Evolutionary conservation across 1,140 invertebrate genomes (phyloP).

Genomic region (Micrasema longulum): DNA sequence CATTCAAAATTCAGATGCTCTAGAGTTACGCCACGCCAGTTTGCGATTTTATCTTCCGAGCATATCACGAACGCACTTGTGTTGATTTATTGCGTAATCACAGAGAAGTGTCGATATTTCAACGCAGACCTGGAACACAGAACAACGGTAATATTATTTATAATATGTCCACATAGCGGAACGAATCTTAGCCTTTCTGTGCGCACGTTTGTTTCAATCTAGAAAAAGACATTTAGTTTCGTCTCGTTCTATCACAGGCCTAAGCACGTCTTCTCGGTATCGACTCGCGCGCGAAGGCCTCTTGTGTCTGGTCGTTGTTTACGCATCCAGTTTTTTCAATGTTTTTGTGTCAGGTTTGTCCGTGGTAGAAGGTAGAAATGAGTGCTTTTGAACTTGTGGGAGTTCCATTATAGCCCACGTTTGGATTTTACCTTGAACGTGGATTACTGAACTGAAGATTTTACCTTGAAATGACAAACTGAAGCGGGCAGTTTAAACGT

Average conservation of each 20-base stretch:
- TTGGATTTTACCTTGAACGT: conserved; percentile 30
- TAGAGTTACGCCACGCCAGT: conserved; percentile 1
- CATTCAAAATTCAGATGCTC: neutral
- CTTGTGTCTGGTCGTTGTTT: conserved; percentile 3
- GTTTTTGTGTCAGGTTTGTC: conserved; percentile 29
- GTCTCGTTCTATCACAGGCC: conserved; percentile 7
- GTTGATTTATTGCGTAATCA: conserved; percentile 13
- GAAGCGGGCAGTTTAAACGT: too few relatives aligned
- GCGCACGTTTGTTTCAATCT: neutral
- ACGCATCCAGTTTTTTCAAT: conserved; percentile 33
- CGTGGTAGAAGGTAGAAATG: neutral
- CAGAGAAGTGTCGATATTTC: neutral
- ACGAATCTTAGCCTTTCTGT: too few relatives aligned
- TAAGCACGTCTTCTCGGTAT: neutral
- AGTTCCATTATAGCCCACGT: conserved; percentile 11
- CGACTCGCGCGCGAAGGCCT: neutral
- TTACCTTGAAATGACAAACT: conserved; percentile 25
- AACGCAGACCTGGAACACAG: neutral
- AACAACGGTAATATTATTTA: conserved; percentile 2
- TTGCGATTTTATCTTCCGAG: neutral
- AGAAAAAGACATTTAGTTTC: neutral
- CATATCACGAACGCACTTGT: neutral
- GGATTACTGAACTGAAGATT: neutral
- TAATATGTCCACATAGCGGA: conserved; percentile 11
- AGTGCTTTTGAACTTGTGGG: conserved; percentile 21